Base-by-base conservation (phyloP, 2,888 invertebrate genomes). In the Agonopterix heracliana region DNA sequence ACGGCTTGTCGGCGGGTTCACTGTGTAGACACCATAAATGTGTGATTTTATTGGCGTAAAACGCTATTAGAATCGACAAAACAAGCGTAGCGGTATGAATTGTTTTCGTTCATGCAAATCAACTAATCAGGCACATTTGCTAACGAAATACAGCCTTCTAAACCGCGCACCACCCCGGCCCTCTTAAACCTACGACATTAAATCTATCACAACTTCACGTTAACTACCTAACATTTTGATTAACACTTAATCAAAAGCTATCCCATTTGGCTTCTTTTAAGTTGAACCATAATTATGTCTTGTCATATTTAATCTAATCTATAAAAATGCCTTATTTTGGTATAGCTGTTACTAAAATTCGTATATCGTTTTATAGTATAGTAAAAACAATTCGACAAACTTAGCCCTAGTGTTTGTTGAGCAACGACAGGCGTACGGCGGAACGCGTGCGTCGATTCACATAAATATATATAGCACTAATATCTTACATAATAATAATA, bases 181-280 rank as follows among this genome's bases (percentile, higher is more conserved):
- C 56, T 62, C 61, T 53, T 46, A 55, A 51, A 52, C 56, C 43
- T 43, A 43, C 34, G 44, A 38, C 40, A 34, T 42, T 48, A 43
- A 41, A 46, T 36, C 34, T 38, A 38, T 38, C 38, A 38, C 38
- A 38, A 38, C 11, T 38, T 38, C 26, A 26, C 26, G 26, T 26
- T 26, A 26, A 26, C 26, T 26, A 26, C 46, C 44, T 42, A 35
- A 47, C 54, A 46, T 48, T 51, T 57, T 42, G 45, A 35, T 36
- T 34, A 46, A 47, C 38, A 36, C 41, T 66, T 79, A 76, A 46
- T 64, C 60, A 69, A 84, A 82, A 85, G 80, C 84, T 85, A 81
- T 53, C 70, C 79, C 71, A 83, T 88, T 88, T 88, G 88, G 88
- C 88, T 88, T 88, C 88, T 87, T 87, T 87, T 79, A 87, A 88